Evolutionary conservation across 2,888 invertebrate species (phyloP).

Genomic region (Lordiphosa andalusiaca): DNA sequence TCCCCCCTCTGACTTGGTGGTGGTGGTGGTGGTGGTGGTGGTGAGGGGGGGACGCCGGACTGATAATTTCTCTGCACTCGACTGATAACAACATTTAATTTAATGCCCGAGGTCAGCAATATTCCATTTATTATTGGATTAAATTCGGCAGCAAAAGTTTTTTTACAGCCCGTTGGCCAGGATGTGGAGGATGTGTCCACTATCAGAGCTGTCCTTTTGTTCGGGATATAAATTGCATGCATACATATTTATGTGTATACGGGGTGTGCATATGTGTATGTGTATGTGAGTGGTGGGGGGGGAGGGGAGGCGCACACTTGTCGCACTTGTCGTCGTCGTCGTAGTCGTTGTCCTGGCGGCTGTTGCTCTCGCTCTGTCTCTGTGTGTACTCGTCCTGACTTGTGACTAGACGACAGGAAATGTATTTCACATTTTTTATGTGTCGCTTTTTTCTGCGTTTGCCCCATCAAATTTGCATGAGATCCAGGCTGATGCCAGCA

Average conservation of each 20-base stretch:
- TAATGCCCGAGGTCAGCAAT: slow-evolving; percentile 81
- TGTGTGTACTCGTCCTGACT: slow-evolving; percentile 17
- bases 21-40: too few relatives aligned
- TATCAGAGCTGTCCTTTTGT: slow-evolving; percentile 26
- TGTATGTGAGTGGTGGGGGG: slow-evolving; percentile 33
- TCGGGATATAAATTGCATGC: slow-evolving; percentile 56
- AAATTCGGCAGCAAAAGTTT: slow-evolving; percentile 79
- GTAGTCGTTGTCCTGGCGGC: slow-evolving; percentile 38
- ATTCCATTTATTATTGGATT: slow-evolving; percentile 81
- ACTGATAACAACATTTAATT: slow-evolving; percentile 81
- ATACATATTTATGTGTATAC: slow-evolving; percentile 33
- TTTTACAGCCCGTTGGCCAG: slow-evolving; percentile 30
- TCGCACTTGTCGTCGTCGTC: slow-evolving; percentile 60
- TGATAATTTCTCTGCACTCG: slow-evolving; percentile 81
- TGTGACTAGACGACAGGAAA: slow-evolving; percentile 77
- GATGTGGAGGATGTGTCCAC: slow-evolving; percentile 4
- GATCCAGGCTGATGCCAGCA: slow-evolving; percentile 31
- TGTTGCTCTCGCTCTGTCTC: slow-evolving; percentile 20
- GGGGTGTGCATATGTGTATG: slow-evolving; percentile 23
- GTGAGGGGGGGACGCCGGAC: too few relatives aligned
- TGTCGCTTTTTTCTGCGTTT: slow-evolving; percentile 57
- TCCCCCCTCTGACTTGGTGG: background rate
- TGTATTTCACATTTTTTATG: slow-evolving; percentile 77
- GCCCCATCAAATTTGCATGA: slow-evolving; percentile 79
- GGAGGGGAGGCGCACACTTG: slow-evolving; percentile 49